Evolutionary conservation across 2,797 vertebrate genomes (phyloP), one percentile per base, ranked within the genome.

Genomic region (Heteromormyrus szaboi): DNA sequence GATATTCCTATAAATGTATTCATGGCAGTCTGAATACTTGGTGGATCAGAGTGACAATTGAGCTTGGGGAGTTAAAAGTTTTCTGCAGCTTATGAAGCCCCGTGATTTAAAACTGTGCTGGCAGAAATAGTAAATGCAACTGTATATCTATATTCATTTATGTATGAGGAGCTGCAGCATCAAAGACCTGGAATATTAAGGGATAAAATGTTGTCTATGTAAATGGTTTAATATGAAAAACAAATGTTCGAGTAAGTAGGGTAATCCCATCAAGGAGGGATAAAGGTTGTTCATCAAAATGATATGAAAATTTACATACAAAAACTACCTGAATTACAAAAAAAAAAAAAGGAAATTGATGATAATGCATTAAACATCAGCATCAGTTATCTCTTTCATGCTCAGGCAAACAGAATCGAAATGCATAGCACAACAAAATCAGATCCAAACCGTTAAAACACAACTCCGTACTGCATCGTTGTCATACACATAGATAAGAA

Each of bases 1-100:
- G 96, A 96, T 97, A 97, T 97, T 97, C 96, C 93, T 94, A 95
- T 95, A 96, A 95, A 95, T 95, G 95, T 96, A 95, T 96, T 95
- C 94, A 89, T 90, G 33, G 50, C 29, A 37, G 88, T 76, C 79
- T 50, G 48, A 88, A 84, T 84, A 88, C 46, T 90, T 89, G 50
- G 59, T 88, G 76, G 84, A 86, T 87, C 44, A 56, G 19, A 29
- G 65, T 87, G 88, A 88, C 81, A 88, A 88, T 87, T 87, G 65
- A 88, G 33, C 11, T 19, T 51, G 46, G 62, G 48, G 50, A 87
- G 53, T 88, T 88, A 51, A 59, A 88, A 87, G 88, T 90, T 87
- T 89, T 62, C 85, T 62, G 17, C 51, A 50, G 54, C 85, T 87
- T n/a, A 59, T 76, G 72, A 86, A 59, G 65, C 6, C 62, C 48